Evolutionary conservation across 2,888 invertebrate species (phyloP).

Genomic region (Lysandra coridon): DNA sequence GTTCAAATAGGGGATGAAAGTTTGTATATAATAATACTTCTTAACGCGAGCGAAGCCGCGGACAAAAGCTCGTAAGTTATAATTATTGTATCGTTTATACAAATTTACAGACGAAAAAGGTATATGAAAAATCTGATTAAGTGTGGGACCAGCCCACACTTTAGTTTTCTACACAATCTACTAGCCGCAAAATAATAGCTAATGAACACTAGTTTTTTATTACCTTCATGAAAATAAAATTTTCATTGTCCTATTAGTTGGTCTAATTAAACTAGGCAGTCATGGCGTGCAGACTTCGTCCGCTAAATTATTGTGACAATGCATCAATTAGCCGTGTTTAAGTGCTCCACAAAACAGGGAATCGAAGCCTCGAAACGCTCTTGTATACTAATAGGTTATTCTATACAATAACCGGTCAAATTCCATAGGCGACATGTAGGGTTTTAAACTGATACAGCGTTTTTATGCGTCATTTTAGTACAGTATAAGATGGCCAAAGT

Average conservation of each 20-base stretch:
- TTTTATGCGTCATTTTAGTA: no score
- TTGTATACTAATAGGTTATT: background rate
- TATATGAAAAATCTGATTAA: no score
- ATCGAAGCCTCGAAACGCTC: conserved; percentile 1
- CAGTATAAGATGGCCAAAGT: no score
- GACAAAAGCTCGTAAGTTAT: no score
- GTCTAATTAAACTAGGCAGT: conserved; percentile 47
- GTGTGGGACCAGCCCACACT: no score
- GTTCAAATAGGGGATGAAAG: no score
- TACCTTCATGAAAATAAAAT: conserved; percentile 25
- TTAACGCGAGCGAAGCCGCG: no score
- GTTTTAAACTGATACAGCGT: no score
- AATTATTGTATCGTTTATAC: no score
- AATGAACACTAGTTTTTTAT: background rate
- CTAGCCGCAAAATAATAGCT: background rate
- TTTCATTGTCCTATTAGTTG: conserved; percentile 37
- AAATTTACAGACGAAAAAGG: no score
- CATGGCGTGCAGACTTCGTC: conserved; percentile 42
- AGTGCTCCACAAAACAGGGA: conserved; percentile 42
- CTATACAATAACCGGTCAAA: conserved; percentile 2
- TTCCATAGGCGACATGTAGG: background rate
- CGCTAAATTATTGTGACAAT: conserved; percentile 49
- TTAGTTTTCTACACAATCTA: no score
- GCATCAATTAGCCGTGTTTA: conserved; percentile 49
- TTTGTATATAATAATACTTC: no score